A percentile compares a stretch with the other conserved stretches of the same genome.
phyloP scores from a whole-genome alignment of 2,888 invertebrate genomes.

The Microplitis deprimator region DNA sequence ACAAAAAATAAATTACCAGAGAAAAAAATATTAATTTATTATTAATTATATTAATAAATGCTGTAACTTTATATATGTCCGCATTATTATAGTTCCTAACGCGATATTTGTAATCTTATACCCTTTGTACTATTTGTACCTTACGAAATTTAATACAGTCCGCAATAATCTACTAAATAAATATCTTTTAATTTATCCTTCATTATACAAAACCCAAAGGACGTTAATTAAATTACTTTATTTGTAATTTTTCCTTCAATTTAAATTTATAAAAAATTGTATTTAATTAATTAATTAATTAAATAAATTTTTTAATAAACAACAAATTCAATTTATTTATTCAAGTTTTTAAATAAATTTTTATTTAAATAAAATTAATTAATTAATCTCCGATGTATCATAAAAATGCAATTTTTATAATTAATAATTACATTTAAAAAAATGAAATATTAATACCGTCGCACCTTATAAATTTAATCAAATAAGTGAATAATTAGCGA shows the following conservation, averaged over 20 bases:
- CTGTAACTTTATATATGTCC: constrained; percentile 69
- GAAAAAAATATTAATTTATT: constrained; percentile 16
- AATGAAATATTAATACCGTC: too few species aligned
- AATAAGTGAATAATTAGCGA: too few species aligned
- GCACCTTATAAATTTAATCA: too few species aligned
- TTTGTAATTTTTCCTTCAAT: not conserved
- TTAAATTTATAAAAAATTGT: too few species aligned
- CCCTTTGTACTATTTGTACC: constrained; percentile 71
- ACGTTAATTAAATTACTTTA: constrained; percentile 25
- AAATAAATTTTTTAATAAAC: too few species aligned
- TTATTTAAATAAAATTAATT: too few species aligned
- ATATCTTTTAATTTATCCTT: constrained; percentile 23
- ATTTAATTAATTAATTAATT: too few species aligned
- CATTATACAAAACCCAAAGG: not conserved
- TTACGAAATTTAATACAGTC: constrained; percentile 71
- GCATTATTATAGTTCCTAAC: constrained; percentile 70
- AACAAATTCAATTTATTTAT: too few species aligned
- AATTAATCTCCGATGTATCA: too few species aligned
- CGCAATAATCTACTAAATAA: constrained; percentile 60
- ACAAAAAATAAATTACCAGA: not conserved
- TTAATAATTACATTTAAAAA: too few species aligned
- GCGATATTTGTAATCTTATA: constrained; percentile 70
- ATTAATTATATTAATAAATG: constrained; percentile 34
- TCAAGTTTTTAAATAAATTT: too few species aligned
- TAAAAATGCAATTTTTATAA: too few species aligned